Evolutionary conservation across 2,888 invertebrate genomes (phyloP).

Genomic region (Tridacna crocea): DNA sequence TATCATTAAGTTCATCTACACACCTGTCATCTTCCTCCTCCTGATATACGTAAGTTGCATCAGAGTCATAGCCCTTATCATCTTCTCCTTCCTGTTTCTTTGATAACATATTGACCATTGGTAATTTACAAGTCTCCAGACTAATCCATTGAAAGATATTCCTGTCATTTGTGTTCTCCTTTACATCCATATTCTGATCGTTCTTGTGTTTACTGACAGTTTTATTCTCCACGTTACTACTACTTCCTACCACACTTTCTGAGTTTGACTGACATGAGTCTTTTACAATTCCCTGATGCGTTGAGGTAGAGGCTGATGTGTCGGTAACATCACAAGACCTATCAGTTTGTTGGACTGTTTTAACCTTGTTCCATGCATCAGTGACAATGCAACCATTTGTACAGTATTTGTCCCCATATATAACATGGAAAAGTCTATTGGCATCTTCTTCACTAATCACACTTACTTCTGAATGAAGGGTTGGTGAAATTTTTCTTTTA

Average conservation of each 20-base stretch:
- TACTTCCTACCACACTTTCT: not conserved
- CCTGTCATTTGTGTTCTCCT: not conserved
- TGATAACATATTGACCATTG: not conserved
- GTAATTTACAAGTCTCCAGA: not conserved
- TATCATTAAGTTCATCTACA: too few species aligned
- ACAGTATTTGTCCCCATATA: not conserved
- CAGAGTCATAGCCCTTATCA: conserved; percentile 5
- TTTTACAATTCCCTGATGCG: not conserved
- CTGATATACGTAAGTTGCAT: not conserved
- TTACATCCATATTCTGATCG: not conserved
- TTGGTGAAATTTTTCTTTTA: not conserved
- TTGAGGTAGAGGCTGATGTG: not conserved
- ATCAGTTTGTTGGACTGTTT: not conserved
- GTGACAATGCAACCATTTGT: conserved; percentile 4
- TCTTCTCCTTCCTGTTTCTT: not conserved
- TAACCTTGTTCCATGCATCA: not conserved
- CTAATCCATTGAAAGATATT: conserved; percentile 9
- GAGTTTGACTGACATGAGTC: too few species aligned
- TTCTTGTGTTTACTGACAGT: not conserved
- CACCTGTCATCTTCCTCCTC: not conserved
- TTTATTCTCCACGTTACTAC: not conserved
- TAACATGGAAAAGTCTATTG: not conserved
- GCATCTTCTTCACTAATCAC: conserved; percentile 10
- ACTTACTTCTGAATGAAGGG: not conserved
- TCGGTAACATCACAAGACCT: not conserved